phyloP scores from a whole-genome alignment of 2,113 vertebrate species.

The Axis porcinus region DNA sequence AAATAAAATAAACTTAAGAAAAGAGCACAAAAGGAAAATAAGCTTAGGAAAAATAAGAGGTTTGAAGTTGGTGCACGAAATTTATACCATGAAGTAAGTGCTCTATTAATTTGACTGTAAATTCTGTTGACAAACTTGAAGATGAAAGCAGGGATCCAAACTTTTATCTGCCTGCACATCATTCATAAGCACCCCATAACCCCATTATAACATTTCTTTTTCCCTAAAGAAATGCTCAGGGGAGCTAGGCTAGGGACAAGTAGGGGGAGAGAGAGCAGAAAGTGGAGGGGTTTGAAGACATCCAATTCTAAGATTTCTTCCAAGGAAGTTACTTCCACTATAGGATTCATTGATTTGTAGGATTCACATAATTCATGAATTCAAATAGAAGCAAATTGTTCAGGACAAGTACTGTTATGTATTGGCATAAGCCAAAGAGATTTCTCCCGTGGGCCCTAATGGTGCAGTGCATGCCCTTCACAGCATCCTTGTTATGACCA shows the following conservation, averaged over 20 bases:
- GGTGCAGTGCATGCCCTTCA: background rate
- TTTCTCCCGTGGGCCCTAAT: background rate
- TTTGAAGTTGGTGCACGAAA: background rate
- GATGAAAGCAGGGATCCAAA: background rate
- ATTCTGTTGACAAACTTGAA: background rate
- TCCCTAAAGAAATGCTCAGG: background rate
- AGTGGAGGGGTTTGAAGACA: background rate
- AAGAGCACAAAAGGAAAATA: background rate
- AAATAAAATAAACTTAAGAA: slow-evolving; percentile 38
- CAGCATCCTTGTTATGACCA: background rate
- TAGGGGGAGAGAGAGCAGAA: background rate
- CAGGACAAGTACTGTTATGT: background rate
- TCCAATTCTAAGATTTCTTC: background rate
- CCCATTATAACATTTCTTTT: background rate
- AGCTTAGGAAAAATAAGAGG: background rate
- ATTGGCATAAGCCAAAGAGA: background rate
- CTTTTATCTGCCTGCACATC: background rate
- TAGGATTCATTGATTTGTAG: background rate
- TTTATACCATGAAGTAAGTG: background rate
- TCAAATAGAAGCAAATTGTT: background rate
- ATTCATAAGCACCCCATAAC: background rate
- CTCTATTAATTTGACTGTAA: slow-evolving; percentile 4
- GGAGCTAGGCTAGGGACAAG: background rate
- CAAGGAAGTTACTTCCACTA: background rate
- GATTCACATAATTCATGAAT: background rate